Evolutionary conservation across 2,888 invertebrate species (phyloP).

Genomic region (Epistrophe eligans): DNA sequence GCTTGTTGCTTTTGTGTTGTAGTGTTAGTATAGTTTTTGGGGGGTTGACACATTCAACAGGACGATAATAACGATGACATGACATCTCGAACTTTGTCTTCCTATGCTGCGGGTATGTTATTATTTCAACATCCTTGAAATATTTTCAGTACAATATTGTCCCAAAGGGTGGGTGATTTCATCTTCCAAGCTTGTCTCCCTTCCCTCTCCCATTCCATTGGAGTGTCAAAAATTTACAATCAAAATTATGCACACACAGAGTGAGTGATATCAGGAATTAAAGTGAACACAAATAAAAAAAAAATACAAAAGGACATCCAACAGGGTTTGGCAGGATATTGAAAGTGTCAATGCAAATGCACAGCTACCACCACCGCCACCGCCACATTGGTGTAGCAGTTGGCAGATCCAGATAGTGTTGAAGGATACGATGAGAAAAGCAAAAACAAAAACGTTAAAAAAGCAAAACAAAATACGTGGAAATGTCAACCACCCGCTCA

Average conservation of each 20-base stretch:
- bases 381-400: not conserved
- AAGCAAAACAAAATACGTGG: constrained; percentile 28
- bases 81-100: constrained; percentile 47
- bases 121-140: constrained; percentile 27
- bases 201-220: not conserved
- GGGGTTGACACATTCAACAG: constrained; percentile 70
- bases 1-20: constrained; percentile 66
- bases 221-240: constrained; percentile 59
- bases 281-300: not conserved
- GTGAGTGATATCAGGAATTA: constrained; percentile 17
- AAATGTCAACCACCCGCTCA: constrained; percentile 38
- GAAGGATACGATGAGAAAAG: constrained; percentile 1
- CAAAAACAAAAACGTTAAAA: constrained; percentile 22
- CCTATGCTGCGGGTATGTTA: constrained; percentile 9
- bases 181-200: not conserved
- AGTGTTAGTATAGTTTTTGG: not conserved
- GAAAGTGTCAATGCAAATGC: constrained; percentile 67
- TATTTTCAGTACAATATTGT: constrained; percentile 33
- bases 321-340: constrained; percentile 68
- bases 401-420: constrained; percentile 16
- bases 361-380: not conserved
- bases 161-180: not conserved
- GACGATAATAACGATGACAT: constrained; percentile 25
- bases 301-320: constrained; percentile 23
- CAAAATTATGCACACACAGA: constrained; percentile 41